Conservation (phyloP, 2,113 vertebrate genomes). For the Hystrix brachyura region DNA sequence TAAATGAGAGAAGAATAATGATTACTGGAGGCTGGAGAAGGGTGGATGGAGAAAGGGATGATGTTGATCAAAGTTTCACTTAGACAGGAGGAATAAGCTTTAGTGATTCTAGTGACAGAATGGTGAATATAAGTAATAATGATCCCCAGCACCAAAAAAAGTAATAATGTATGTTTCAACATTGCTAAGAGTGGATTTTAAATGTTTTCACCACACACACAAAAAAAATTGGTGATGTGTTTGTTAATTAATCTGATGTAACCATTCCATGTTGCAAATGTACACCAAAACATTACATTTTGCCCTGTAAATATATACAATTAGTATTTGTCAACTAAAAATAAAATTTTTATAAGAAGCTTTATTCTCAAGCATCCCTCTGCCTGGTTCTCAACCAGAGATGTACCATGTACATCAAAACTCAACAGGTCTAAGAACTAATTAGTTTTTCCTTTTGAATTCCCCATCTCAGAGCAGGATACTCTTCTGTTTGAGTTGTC, state of each 20-base stretch:
- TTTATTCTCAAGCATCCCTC: not conserved
- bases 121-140: not conserved
- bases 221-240: too few relatives aligned
- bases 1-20: not conserved
- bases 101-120: not conserved
- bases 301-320: not conserved
- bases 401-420: not conserved
- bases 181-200: not conserved
- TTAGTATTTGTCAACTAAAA: not conserved
- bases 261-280: not conserved
- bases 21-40: not conserved
- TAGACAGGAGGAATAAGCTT: not conserved
- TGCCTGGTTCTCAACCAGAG: not conserved
- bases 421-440: not conserved
- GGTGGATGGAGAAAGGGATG: not conserved
- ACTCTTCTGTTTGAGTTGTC: not conserved
- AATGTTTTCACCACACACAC: not conserved
- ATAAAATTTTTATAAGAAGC: not conserved
- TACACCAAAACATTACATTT: not conserved
- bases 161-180: not conserved
- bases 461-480: not conserved
- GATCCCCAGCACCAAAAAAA: not conserved
- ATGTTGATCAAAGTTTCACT: not conserved
- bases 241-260: not conserved
- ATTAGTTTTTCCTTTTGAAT: not conserved